Evolutionary conservation across 1,140 invertebrate species (phyloP).

Genomic region (Cotesia vestalis): DNA sequence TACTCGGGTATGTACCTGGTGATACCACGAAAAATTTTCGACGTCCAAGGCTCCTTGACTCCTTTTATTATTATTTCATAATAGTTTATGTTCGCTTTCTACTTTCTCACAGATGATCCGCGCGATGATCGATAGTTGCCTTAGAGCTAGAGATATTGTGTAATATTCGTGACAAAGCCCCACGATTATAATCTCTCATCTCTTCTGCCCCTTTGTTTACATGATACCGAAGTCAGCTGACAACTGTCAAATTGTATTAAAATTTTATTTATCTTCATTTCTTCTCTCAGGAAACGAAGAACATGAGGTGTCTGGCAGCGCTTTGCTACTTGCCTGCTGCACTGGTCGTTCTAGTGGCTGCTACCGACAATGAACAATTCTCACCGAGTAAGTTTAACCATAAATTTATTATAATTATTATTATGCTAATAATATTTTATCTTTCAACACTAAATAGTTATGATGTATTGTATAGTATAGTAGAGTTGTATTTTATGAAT

Average conservation of each 20-base stretch:
- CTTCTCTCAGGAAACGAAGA: background rate
- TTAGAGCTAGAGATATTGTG: constrained; percentile 29
- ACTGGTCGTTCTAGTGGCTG: background rate
- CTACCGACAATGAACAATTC: background rate
- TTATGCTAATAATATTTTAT: background rate
- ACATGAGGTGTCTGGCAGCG: constrained; percentile 21
- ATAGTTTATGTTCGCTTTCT: constrained; percentile 33
- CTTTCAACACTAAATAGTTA: no score
- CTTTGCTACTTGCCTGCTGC: background rate
- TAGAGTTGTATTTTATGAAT: background rate
- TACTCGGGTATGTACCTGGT: background rate
- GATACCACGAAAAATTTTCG: constrained; percentile 6
- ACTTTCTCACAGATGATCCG: constrained; percentile 37
- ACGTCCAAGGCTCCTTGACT: constrained; percentile 17
- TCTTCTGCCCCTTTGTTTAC: background rate
- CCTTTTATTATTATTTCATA: constrained; percentile 28
- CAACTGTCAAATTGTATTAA: no score
- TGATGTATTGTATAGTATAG: no score
- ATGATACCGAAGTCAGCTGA: no score
- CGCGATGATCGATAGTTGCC: constrained; percentile 31
- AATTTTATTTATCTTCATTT: background rate
- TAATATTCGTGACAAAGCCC: constrained; percentile 27
- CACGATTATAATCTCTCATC: constrained; percentile 7
- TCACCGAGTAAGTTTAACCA: background rate
- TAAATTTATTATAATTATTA: background rate